Conservation (phyloP, 2,113 vertebrate genomes). For the Pedetes capensis region DNA sequence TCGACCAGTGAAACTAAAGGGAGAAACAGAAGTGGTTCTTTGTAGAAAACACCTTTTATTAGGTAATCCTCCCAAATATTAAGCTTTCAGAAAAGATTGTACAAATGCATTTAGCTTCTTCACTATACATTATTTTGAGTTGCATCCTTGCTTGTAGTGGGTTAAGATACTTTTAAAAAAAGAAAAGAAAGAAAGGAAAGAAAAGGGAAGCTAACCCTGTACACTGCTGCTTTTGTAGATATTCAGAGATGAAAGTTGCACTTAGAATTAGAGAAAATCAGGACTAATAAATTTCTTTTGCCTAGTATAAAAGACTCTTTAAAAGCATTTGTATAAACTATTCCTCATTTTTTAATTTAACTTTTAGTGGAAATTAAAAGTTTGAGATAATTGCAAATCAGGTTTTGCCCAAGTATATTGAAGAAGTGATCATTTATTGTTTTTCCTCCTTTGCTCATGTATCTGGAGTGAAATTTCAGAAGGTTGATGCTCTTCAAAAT, state of each 20-base stretch:
- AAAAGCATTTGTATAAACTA: not conserved
- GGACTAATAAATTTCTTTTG: not conserved
- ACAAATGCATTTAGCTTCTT: not conserved
- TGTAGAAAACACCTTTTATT: not conserved
- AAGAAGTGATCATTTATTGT: not conserved
- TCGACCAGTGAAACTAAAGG: not conserved
- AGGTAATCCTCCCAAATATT: not conserved
- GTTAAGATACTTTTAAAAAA: not conserved
- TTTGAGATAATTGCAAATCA: not conserved
- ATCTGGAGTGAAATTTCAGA: not conserved
- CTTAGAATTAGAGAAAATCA: not conserved
- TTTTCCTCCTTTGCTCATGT: not conserved
- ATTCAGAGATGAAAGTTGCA: not conserved
- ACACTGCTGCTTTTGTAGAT: not conserved
- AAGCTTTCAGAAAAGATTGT: not conserved
- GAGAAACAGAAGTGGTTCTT: conserved; percentile 1
- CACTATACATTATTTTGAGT: not conserved
- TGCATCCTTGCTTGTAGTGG: not conserved
- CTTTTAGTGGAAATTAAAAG: not conserved
- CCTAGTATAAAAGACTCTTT: not conserved
- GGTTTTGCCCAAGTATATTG: not conserved
- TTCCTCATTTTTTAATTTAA: not conserved
- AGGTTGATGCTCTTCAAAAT: not conserved
- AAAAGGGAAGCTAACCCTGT: not conserved
- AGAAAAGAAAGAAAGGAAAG: not conserved